Evolutionary conservation across 2,113 vertebrate genomes (phyloP).

Genomic region (Lichenostomus cassidix): DNA sequence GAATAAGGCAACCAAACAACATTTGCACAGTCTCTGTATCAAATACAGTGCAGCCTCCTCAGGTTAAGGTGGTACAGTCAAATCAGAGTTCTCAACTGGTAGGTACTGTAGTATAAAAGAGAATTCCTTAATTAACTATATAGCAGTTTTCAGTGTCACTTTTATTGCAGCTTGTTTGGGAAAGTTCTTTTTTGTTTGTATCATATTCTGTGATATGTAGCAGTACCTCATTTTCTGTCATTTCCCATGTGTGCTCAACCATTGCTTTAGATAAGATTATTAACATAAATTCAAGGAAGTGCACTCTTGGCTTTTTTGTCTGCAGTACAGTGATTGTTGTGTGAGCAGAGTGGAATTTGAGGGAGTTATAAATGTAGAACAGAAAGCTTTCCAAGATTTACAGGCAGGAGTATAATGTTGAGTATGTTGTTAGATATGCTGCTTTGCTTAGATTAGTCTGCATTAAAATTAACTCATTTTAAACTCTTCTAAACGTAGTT

Average conservation of each 20-base stretch:
- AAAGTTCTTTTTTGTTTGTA: neutral
- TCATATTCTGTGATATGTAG: neutral
- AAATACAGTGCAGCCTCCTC: constrained; percentile 59
- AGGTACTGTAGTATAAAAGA: constrained; percentile 55
- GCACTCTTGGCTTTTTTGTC: neutral
- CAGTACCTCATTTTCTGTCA: neutral
- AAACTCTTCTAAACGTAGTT: neutral
- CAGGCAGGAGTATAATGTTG: neutral
- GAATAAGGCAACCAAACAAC: constrained; percentile 81
- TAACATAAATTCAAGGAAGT: neutral
- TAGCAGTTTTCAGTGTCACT: neutral
- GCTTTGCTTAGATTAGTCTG: neutral
- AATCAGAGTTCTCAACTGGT: constrained; percentile 81
- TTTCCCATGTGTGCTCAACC: neutral
- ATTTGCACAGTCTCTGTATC: constrained; percentile 74
- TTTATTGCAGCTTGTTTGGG: neutral
- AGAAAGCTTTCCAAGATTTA: neutral
- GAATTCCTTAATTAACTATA: neutral
- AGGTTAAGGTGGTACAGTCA: constrained; percentile 69
- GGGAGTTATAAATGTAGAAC: neutral
- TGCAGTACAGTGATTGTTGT: neutral
- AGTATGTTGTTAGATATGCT: neutral
- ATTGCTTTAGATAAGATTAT: neutral
- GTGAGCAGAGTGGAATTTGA: neutral
- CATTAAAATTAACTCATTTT: neutral